Evolutionary conservation across 92 coral and sea anemone species (phyloP).

Genomic region (Parazoanthus atlanticus): DNA sequence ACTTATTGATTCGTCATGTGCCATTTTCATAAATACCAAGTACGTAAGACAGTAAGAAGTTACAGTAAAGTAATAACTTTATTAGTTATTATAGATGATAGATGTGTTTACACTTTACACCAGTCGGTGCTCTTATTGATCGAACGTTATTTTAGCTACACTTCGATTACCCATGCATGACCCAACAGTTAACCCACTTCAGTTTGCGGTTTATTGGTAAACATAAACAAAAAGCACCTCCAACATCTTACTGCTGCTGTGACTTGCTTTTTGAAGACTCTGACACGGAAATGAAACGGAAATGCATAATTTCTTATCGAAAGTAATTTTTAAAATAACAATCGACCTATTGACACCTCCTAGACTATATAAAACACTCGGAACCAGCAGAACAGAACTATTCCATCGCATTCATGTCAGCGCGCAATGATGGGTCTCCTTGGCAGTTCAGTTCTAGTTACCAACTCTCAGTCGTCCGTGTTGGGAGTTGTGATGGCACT

Average conservation of each 20-base stretch:
- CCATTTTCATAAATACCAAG: not conserved
- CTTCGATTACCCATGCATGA: not conserved
- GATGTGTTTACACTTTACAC: no score
- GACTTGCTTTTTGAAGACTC: not conserved
- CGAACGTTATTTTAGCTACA: not conserved
- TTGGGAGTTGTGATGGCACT: not conserved
- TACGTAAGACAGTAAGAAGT: not conserved
- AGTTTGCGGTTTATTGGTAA: not conserved
- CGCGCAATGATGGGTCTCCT: not conserved
- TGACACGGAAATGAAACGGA: not conserved
- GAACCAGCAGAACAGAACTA: no score
- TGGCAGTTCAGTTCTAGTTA: no score
- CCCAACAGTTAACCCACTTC: not conserved
- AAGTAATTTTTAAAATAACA: not conserved
- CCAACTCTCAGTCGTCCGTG: not conserved
- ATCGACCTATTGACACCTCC: not conserved
- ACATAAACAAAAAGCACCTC: not conserved
- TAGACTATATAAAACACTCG: not conserved
- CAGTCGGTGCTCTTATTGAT: no score
- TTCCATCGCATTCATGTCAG: not conserved
- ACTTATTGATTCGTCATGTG: not conserved
- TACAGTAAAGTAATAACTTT: not conserved
- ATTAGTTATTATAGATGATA: no score
- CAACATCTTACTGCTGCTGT: not conserved
- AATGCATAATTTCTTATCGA: not conserved